phyloP scores from a whole-genome alignment of 2,888 invertebrate species.

The Dysmachus trigonus region DNA sequence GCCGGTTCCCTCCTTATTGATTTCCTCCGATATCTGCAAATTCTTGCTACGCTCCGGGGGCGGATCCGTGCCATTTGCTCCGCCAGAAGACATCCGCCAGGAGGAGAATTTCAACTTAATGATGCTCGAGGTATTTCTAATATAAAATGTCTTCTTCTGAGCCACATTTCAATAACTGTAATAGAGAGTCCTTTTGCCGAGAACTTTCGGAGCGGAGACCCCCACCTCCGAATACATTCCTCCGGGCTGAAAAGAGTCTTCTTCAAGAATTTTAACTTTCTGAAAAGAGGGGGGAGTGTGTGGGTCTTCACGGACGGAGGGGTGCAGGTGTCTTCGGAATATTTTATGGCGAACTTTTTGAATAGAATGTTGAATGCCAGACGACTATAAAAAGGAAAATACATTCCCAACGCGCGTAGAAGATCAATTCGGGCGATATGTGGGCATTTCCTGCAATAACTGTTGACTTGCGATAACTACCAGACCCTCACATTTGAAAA shows the following conservation, averaged over 20 bases:
- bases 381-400: neutral
- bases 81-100: constrained; percentile 40
- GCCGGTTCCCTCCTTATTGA: constrained; percentile 36
- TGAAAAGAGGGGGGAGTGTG: neutral
- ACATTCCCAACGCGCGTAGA: neutral
- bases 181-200: constrained; percentile 26
- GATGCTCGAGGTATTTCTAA: constrained; percentile 48
- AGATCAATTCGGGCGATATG: neutral
- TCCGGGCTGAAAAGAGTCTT: constrained; percentile 21
- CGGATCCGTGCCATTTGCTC: constrained; percentile 11
- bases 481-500: neutral
- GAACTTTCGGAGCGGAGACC: constrained; percentile 11
- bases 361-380: neutral
- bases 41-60: constrained; percentile 37
- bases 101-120: constrained; percentile 48
- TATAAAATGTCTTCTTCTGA: constrained; percentile 47
- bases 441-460: neutral
- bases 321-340: neutral
- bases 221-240: constrained; percentile 2
- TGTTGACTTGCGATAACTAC: neutral
- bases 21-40: constrained; percentile 18
- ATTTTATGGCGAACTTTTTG: neutral
- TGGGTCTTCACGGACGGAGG: neutral
- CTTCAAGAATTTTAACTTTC: constrained; percentile 16
- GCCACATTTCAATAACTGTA: constrained; percentile 50